Base-by-base conservation (phyloP, 1,140 invertebrate species). In the Saccostrea glomerata region DNA sequence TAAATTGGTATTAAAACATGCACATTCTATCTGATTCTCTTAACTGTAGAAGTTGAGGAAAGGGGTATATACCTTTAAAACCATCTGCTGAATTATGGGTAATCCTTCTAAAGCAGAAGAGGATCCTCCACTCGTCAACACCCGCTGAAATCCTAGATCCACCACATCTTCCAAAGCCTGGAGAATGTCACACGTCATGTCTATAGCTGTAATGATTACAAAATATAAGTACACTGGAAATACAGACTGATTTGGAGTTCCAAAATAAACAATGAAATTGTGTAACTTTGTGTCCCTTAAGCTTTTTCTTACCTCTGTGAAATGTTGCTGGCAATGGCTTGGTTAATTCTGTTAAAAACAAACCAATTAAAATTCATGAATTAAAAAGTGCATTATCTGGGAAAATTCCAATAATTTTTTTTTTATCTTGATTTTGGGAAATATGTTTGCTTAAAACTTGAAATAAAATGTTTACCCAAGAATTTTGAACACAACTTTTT, bases 101-200 rank as follows among this genome's bases (percentile, higher is more conserved):
- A 96, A 93, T 0, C 98, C 98, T 88, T 97, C 95, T 36, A 95
- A 94, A 0, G 97, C 98, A 0, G 96, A 96, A 17, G 95, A 89
- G 25, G 92, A 90, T 70, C 95, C 94, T 0, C 98, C 98, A 92
- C 98, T 98, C 0, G 98, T 98, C 5, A 99, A 94, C 70, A 99
- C 94, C 86, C 98, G 96, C 47, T 96, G 93, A 94, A 98, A 98
- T 25, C 98, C 98, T 5, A 98, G 93, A 17, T 96, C 92, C 25
- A 97, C 97, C 4, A 98, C 95, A 2, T 95, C 95, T 88, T 97
- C 95, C 1, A 98, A 93, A 23, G 97, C 96, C 85, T 96, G 94
- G 0, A 96, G 90, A 11, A 97, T 97, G 91, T 97, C 94, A 1
- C 90, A 73, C 36, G 95, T 95, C 87, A 97, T 95, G 94, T 99